Evolutionary conservation across 2,888 invertebrate species (phyloP).

Genomic region (Chrysomela aeneicollis): DNA sequence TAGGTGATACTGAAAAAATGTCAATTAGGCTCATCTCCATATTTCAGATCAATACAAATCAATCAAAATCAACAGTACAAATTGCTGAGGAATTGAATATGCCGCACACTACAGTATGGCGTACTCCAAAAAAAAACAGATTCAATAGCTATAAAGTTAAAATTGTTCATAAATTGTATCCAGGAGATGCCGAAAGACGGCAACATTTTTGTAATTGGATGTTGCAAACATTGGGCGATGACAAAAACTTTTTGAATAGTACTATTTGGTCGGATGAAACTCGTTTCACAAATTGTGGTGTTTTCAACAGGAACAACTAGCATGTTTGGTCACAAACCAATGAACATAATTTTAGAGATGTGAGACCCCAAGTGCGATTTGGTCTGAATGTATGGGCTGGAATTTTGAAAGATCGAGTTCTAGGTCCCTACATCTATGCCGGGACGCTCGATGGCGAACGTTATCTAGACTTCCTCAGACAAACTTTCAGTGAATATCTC

Average conservation of each 20-base stretch:
- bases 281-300: not conserved
- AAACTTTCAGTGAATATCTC: too few species aligned
- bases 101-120: too few species aligned
- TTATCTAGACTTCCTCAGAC: not conserved
- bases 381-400: slow-evolving; percentile 3
- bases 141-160: too few species aligned
- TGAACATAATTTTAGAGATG: not conserved
- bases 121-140: too few species aligned
- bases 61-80: too few species aligned
- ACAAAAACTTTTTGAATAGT: slow-evolving; percentile 1
- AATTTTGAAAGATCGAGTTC: slow-evolving; percentile 9
- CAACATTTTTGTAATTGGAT: too few species aligned
- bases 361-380: not conserved
- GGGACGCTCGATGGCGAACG: slow-evolving; percentile 10
- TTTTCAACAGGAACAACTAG: not conserved
- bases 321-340: slow-evolving; percentile 2
- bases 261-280: not conserved
- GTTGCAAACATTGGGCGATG: not conserved
- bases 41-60: too few species aligned
- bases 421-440: slow-evolving; percentile 5
- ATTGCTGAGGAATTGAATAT: too few species aligned
- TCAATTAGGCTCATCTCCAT: too few species aligned
- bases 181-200: too few species aligned
- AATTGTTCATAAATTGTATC: too few species aligned
- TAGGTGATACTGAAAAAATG: too few species aligned